Base-by-base conservation (phyloP, 1,140 invertebrate genomes). In the Helicoverpa armigera region DNA sequence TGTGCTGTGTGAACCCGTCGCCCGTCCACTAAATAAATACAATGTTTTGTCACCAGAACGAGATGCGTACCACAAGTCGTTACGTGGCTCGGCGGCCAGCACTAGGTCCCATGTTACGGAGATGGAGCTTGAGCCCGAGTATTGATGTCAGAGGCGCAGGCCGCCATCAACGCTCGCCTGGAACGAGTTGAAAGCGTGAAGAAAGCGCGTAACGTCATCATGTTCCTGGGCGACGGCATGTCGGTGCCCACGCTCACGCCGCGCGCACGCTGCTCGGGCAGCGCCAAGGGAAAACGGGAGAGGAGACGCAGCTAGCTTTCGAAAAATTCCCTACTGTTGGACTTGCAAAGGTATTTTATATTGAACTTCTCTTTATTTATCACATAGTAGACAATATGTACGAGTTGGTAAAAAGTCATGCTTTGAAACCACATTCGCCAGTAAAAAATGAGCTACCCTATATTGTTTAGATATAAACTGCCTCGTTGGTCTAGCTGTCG, bases 191-290 rank as follows among this genome's bases (percentile, higher is more conserved):
- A 18, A 14, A 67, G 82, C 56, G 77, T 23, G 7, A 86, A 90
- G 0, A 83, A 78, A 65, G 97, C 97, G 9, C 97, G 96, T 83
- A 98, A 98, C 89, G 94, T 97, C 0, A 96, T 98, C 14, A 90
- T 98, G 79, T 97, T 98, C 84, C 87, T 98, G 61, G 97, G 97
- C 0, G 97, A 98, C 86, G 97, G 98, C 2, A 97, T 98, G 96
- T 97, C 97, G 1, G 90, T 97, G 10, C 92, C 96, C 2, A 98
- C 97, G 0, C 85, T 97, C 11, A 96, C 0, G 96, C 97, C 0
- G 96, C 96, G 10, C 94, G 97, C 72, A 96, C 97, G 43, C 95
- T 96, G 31, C 95, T 96, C 85, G 97, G 97, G 0, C 97, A 97
- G 86, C 89, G 92, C 0, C 53, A 90, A 10, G 95, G 95, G 0